phyloP scores from a whole-genome alignment of 2,888 invertebrate genomes.

The Chloroclysta siterata region DNA sequence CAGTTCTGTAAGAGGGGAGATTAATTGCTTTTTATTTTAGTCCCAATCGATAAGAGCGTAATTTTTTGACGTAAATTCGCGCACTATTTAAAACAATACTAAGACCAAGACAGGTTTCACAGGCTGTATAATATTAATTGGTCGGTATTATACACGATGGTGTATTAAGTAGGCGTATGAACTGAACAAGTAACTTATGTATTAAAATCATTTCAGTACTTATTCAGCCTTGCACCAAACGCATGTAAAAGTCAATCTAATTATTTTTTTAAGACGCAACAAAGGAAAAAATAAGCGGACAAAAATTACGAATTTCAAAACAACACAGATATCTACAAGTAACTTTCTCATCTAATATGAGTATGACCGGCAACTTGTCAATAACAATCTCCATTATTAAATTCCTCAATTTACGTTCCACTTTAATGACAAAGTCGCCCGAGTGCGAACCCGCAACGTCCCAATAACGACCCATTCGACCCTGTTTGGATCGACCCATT shows the following conservation, averaged over 20 bases:
- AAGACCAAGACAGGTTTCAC: not conserved
- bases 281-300: no score
- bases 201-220: no score
- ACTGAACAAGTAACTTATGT: no score
- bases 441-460: constrained; percentile 39
- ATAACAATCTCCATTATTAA: constrained; percentile 40
- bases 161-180: no score
- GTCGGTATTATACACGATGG: no score
- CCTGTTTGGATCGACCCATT: constrained; percentile 39
- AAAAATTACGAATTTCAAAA: constrained; percentile 16
- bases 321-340: not conserved
- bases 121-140: no score
- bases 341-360: constrained; percentile 22
- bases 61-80: constrained; percentile 3
- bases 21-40: constrained; percentile 21
- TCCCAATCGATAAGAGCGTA: constrained; percentile 4
- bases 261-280: no score
- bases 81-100: not conserved
- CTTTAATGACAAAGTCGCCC: constrained; percentile 45
- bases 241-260: no score
- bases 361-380: constrained; percentile 30
- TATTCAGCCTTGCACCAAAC: no score
- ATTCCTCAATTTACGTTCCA: constrained; percentile 39
- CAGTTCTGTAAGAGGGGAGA: constrained; percentile 17
- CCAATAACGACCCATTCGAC: constrained; percentile 37